Base-by-base conservation (phyloP, 2,888 invertebrate species). In the Slavum lentiscoides region DNA sequence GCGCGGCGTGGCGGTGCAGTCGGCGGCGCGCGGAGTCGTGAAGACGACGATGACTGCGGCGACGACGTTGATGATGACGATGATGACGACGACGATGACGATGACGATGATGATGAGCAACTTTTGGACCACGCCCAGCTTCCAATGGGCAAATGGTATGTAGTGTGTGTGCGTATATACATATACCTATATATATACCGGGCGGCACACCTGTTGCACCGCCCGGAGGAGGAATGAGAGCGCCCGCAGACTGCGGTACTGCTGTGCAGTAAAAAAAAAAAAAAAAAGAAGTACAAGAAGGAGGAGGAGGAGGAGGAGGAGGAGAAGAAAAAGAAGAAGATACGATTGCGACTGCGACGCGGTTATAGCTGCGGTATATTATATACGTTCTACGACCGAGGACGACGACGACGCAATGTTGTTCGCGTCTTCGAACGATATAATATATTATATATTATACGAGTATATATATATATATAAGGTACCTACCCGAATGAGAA, bases 91-190 rank as follows among this genome's bases (percentile, higher is more conserved):
- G 39, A 58, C 13, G 77, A 70, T 15, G 70, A 62, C 30, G 77
- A 72, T n/a, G 80, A 72, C 58, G 55, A 64, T 80, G 72, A 80
- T 58, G 70, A 80, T 72, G 80, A 80, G 80, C 64, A 80, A 80
- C 80, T 80, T 80, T 80, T 53, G 72, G 80, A 80, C 80, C 80
- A 80, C 80, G 80, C 80, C 80, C 80, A 80, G 64, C 80, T 64
- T 80, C 80, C 80, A 80, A 80, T 80, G 80, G 64, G 58, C 77
- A 77, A 69, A 62, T 77, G 70, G 77, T 69, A 77, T 62, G 11
- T 11, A n/a, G n/a, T n/a, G 30, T 30, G 30, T 30, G 4, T 30
- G 4, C 30, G 4, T 30, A 30, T 30, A 30, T 4, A 30, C 30
- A 30, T 43, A 3, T 13, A 13, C 49, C 59, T 70, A n/a, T n/a